phyloP scores from a whole-genome alignment of 2,113 vertebrate species.

The Columba livia region DNA sequence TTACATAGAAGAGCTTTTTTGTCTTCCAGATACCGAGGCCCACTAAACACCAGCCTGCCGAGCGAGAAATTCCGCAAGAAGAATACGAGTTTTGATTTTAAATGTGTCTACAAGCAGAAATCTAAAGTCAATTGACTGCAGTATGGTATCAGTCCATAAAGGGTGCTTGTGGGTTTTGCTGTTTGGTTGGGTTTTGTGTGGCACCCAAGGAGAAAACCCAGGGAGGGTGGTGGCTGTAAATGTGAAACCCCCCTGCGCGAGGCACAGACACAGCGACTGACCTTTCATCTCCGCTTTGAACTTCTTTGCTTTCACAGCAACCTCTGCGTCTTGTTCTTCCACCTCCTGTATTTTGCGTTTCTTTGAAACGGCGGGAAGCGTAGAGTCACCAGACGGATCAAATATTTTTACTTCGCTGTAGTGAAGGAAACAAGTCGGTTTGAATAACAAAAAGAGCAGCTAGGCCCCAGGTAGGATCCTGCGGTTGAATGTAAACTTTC shows the following conservation, averaged over 20 bases:
- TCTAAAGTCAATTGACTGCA: background rate
- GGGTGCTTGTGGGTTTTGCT: background rate
- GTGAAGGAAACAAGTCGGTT: background rate
- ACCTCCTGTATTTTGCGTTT: slow-evolving; percentile 92
- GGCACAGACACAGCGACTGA: slow-evolving; percentile 25
- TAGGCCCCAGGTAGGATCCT: background rate
- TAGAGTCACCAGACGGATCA: slow-evolving; percentile 93
- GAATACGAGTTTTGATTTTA: background rate
- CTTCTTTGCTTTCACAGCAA: slow-evolving; percentile 89
- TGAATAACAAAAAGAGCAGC: background rate
- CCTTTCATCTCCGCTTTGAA: slow-evolving; percentile 76
- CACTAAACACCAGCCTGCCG: background rate
- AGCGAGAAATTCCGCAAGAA: background rate
- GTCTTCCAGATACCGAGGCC: background rate
- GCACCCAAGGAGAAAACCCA: background rate
- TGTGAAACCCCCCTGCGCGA: background rate
- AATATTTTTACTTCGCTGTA: slow-evolving; percentile 89
- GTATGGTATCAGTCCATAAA: background rate
- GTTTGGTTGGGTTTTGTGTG: no score
- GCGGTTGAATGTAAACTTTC: background rate
- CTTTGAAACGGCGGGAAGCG: slow-evolving; percentile 85
- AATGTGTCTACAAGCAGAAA: background rate
- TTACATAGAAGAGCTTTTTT: background rate
- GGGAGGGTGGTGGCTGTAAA: background rate
- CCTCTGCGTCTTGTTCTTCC: slow-evolving; percentile 68